Evolutionary conservation across 2,888 invertebrate species (phyloP).

Genomic region (Oxyscelio sp.): DNA sequence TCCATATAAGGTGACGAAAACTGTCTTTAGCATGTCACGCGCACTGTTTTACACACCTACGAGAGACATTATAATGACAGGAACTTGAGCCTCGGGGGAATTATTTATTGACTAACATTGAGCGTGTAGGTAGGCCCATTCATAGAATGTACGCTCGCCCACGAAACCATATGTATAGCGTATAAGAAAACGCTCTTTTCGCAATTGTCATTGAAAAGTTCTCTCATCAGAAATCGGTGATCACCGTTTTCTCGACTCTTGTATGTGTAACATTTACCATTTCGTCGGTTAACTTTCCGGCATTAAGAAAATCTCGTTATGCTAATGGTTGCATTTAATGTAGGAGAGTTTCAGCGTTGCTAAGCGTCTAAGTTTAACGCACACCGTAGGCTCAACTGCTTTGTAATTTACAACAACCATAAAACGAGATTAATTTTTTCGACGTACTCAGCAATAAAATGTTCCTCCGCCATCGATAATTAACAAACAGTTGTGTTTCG

Average conservation of each 20-base stretch:
- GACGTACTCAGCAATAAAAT: background rate
- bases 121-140: constrained; percentile 86
- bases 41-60: constrained; percentile 85
- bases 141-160: constrained; percentile 79
- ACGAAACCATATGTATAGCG: constrained; percentile 61
- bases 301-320: constrained; percentile 63
- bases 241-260: constrained; percentile 13
- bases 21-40: constrained; percentile 81
- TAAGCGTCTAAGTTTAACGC: constrained; percentile 35
- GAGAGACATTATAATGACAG: constrained; percentile 76
- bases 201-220: constrained; percentile 55
- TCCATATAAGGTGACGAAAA: constrained; percentile 86
- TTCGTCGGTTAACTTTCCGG: constrained; percentile 43
- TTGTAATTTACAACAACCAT: constrained; percentile 22
- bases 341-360: constrained; percentile 21
- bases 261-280: background rate
- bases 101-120: constrained; percentile 84
- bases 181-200: constrained; percentile 59
- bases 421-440: background rate
- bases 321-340: constrained; percentile 41
- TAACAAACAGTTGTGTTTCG: constrained; percentile 14
- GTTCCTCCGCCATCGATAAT: background rate
- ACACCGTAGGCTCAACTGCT: constrained; percentile 26
- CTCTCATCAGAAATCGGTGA: constrained; percentile 57
- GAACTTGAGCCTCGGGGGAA: constrained; percentile 78